Percentiles rank a stretch among this genome's conserved stretches.
Evolutionary conservation across 2,888 invertebrate genomes (phyloP).

Genomic region (Melanargia galathea): DNA sequence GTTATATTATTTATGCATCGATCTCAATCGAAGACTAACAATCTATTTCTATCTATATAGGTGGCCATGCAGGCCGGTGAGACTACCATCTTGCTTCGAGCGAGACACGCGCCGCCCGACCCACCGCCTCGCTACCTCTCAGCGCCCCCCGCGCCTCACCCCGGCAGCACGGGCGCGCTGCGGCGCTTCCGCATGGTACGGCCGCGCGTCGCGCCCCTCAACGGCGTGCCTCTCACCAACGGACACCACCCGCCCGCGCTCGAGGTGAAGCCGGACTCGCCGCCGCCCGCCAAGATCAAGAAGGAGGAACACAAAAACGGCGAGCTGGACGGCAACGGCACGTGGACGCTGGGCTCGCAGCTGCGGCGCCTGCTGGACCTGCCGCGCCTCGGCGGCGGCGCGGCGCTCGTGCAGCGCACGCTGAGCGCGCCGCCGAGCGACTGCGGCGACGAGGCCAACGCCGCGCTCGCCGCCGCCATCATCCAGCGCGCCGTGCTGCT

Average conservation of each 20-base stretch:
- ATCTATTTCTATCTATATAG: neutral
- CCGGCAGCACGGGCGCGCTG: slow-evolving; percentile 39
- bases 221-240: slow-evolving; percentile 20
- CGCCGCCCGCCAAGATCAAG: slow-evolving; percentile 25
- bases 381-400: slow-evolving; percentile 43
- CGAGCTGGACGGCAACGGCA: slow-evolving; percentile 27
- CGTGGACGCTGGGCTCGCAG: slow-evolving; percentile 43
- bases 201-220: slow-evolving; percentile 27
- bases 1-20: no score
- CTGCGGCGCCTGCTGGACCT: slow-evolving; percentile 52
- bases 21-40: no score
- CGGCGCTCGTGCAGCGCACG: slow-evolving; percentile 20
- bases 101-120: slow-evolving; percentile 57
- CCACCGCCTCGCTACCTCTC: slow-evolving; percentile 38
- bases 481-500: slow-evolving; percentile 73
- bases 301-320: slow-evolving; percentile 41
- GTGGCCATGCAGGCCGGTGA: slow-evolving; percentile 60
- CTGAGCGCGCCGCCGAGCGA: slow-evolving; percentile 44
- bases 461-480: slow-evolving; percentile 69
- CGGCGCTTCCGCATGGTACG: slow-evolving; percentile 40
- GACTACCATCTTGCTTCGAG: slow-evolving; percentile 64
- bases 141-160: slow-evolving; percentile 38
- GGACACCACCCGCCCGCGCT: slow-evolving; percentile 24
- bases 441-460: slow-evolving; percentile 46
- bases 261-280: slow-evolving; percentile 27